Evolutionary conservation across 2,888 invertebrate species (phyloP), one percentile per base, ranked within the genome.

Genomic region (Apotomis turbidana): DNA sequence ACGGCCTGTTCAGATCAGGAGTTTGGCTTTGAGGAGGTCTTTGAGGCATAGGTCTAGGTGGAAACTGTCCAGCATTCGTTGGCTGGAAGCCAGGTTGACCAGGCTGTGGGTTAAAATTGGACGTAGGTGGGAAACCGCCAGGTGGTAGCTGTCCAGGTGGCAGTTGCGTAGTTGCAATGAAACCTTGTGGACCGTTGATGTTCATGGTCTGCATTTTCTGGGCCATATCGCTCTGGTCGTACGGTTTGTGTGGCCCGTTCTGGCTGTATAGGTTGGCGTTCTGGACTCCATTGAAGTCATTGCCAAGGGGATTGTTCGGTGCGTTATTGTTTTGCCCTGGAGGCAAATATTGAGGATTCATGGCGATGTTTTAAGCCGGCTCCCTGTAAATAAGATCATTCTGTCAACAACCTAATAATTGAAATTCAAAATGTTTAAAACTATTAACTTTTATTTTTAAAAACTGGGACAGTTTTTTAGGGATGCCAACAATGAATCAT

Each of bases 121-220:
- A 81, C 6, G 84, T 79, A 12, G 86, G 86, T 52, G 90, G 85
- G 71, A 85, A 87, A 52, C 74, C 80, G 12, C 85, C 81, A 2
- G 83, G 81, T 13, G 87, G 84, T 51, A 83, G 76, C 71, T 86
- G 86, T 0, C 85, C 85, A 49, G 85, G 86, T 51, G 89, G 85
- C 61, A 90, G 76, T 73, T 93, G 93, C 41, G 89, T 82, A n/a
- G 87, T 75, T 36, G 92, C 90, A 70, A 90, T 86, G 60, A 83
- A 83, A 4, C 87, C 87, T 77, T 87, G 89, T 8, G 90, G 86
- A 1, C 90, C 90, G 79, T 90, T 92, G 61, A 93, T 76, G 76
- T 85, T 92, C 85, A 94, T 89, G 61, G 81, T 88, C 70, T 94
- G 91, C 89, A 94, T 91, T 75, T 94, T 93, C 74, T 93, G 91